A percentile compares a stretch with the other conserved stretches of the same genome.
Conservation (phyloP, 2,888 invertebrate species). For the Leucoma salicis region DNA sequence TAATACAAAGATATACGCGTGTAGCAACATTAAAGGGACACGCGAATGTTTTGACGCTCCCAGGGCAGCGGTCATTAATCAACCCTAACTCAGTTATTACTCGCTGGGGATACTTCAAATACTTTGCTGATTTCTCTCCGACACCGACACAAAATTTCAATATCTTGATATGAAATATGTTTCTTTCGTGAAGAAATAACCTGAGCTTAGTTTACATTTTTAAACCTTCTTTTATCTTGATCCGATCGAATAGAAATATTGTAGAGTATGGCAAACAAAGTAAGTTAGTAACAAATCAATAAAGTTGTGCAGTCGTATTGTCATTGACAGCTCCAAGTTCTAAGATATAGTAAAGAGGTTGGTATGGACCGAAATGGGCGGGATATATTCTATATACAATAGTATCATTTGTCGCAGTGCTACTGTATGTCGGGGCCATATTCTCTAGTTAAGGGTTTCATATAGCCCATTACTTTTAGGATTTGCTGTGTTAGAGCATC, state of each 20-base stretch:
- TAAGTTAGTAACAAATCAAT: neutral
- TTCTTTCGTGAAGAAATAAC: slow-evolving; percentile 15
- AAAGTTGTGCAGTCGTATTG: neutral
- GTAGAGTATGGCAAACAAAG: neutral
- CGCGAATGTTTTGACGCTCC: slow-evolving; percentile 29
- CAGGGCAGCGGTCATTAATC: slow-evolving; percentile 35
- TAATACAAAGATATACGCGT: slow-evolving; percentile 25
- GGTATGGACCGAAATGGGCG: slow-evolving; percentile 25
- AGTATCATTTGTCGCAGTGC: slow-evolving; percentile 28
- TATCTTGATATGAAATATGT: slow-evolving; percentile 25
- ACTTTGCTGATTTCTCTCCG: slow-evolving; percentile 25
- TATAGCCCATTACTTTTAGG: slow-evolving; percentile 5
- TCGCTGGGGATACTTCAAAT: slow-evolving; percentile 31
- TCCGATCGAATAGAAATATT: neutral
- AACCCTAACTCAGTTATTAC: slow-evolving; percentile 35
- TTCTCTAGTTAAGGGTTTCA: too few relatives aligned
- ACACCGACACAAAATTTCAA: slow-evolving; percentile 22
- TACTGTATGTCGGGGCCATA: too few relatives aligned
- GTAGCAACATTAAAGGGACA: slow-evolving; percentile 26
- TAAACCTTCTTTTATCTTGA: neutral
- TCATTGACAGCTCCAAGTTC: neutral
- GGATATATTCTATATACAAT: slow-evolving; percentile 30
- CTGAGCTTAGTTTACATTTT: neutral
- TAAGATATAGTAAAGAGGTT: slow-evolving; percentile 21
- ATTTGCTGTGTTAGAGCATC: neutral